A percentile compares a stretch with the other conserved stretches of the same genome.
Evolutionary conservation across 2,797 vertebrate genomes (phyloP).

Genomic region (Coregonus suidteri): DNA sequence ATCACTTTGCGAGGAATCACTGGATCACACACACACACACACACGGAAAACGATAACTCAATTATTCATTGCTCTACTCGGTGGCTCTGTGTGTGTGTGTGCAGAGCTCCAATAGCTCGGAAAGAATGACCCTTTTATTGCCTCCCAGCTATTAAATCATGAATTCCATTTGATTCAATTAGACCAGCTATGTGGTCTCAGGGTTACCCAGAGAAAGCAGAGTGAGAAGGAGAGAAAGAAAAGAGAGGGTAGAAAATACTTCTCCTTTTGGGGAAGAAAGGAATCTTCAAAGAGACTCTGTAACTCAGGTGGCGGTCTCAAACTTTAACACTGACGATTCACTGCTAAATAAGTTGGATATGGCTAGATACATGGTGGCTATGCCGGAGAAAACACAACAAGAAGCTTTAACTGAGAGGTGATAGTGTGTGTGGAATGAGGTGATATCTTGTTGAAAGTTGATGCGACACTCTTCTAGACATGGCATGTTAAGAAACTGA

Average conservation of each 20-base stretch:
- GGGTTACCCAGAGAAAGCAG: conserved; percentile 44
- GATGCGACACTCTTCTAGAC: conserved; percentile 42
- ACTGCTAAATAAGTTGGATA: not conserved
- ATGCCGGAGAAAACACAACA: not conserved
- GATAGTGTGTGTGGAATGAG: conserved; percentile 19
- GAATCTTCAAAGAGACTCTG: not conserved
- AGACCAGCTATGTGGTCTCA: conserved; percentile 53
- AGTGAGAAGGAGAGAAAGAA: conserved; percentile 16
- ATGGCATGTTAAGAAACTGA: conserved; percentile 55
- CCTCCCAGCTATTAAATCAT: conserved; percentile 65
- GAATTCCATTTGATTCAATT: conserved; percentile 66
- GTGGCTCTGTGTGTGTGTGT: conserved; percentile 29
- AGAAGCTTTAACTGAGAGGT: not conserved
- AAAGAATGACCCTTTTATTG: conserved; percentile 62
- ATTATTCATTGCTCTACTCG: conserved; percentile 59
- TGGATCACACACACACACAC: conserved; percentile 60
- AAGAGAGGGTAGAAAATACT: not conserved
- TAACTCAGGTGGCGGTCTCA: not conserved
- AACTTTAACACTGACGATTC: not conserved
- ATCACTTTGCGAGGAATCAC: conserved; percentile 93
- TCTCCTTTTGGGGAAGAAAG: not conserved
- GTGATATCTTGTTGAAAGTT: conserved; percentile 36
- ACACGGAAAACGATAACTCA: conserved; percentile 19
- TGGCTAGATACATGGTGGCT: not conserved
- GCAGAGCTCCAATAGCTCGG: conserved; percentile 62